Evolutionary conservation across 2,888 invertebrate species (phyloP), one percentile per base, ranked within the genome.

Genomic region (Abrostola triplasia): DNA sequence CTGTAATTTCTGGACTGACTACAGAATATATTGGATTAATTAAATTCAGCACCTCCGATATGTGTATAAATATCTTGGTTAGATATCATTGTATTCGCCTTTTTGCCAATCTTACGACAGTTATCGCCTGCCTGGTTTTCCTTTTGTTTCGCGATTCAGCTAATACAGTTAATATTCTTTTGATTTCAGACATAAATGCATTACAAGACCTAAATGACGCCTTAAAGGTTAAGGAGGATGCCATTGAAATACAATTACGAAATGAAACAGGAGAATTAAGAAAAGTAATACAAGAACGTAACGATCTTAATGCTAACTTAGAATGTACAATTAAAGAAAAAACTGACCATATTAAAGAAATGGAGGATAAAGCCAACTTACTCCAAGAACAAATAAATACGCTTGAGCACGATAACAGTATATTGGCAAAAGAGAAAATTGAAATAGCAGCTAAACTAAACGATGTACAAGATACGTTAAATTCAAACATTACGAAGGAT

Each of bases 381-480:
- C 70, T 85, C 9, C 68, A 70, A 41, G 67, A 80, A 40, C 70
- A 79, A 66, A 70, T 83, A 41, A 73, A 77, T 40, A 51, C 73
- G 38, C 67, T 88, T 36, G 65, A 81, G 87, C 71, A 90, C 88
- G 80, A 89, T 77, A 80, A 79, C 55, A 60, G 42, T 37, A 44
- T 64, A 42, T 69, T 78, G 13, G 69, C 74, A 60, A 49, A 59
- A 48, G 74, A 80, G 55, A 83, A 73, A 68, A 67, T 65, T 37
- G 54, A 35, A 11, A 38, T 73, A 24, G 37, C 62, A 10, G 13
- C n/a, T 41, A 59, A 12, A 57, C 59, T 38, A 48, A 62, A 35
- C 50, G 9, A 50, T 44, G 12, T 4, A 8, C 70, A 54, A 59
- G 60, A 0, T 61, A 61, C 0, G 10, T 70, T 72, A 42, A 56